These are phyloP conservation scores for Tetragonula carbonaria DNA, from an alignment of 2,888 invertebrate species.

Conservation along the genomic window DNA sequence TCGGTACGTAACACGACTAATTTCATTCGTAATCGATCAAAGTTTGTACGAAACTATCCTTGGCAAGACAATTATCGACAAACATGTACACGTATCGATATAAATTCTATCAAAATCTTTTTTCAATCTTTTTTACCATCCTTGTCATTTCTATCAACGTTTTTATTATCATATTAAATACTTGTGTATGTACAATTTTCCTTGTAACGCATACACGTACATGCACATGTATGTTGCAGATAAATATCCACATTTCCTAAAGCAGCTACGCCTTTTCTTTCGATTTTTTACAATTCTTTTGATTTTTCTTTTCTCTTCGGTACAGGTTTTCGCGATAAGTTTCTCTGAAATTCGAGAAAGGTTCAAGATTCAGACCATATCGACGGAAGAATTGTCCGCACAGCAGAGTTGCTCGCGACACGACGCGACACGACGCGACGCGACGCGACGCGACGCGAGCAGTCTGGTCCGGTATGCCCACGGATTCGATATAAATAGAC, in stretches of 20 bases:
- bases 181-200: no score
- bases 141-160: not conserved
- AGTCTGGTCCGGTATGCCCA: constrained; percentile 69
- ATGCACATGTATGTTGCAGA: not conserved
- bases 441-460: constrained; percentile 13
- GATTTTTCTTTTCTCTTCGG: not conserved
- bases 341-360: not conserved
- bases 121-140: no score
- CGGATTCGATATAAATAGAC: constrained; percentile 71
- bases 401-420: constrained; percentile 36
- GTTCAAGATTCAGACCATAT: constrained; percentile 2
- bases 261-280: not conserved
- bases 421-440: constrained; percentile 51
- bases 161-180: no score
- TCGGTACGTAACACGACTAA: not conserved
- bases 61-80: not conserved
- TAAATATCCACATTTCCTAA: not conserved
- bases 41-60: not conserved
- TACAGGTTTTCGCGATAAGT: not conserved
- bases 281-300: not conserved
- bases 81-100: not conserved
- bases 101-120: not conserved
- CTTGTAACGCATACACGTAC: no score
- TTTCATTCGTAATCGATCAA: no score
- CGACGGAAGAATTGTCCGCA: constrained; percentile 28